Percentiles rank a stretch among this genome's conserved stretches.
phyloP scores from a whole-genome alignment of 2,888 invertebrate species.

The Melanchra persicariae region DNA sequence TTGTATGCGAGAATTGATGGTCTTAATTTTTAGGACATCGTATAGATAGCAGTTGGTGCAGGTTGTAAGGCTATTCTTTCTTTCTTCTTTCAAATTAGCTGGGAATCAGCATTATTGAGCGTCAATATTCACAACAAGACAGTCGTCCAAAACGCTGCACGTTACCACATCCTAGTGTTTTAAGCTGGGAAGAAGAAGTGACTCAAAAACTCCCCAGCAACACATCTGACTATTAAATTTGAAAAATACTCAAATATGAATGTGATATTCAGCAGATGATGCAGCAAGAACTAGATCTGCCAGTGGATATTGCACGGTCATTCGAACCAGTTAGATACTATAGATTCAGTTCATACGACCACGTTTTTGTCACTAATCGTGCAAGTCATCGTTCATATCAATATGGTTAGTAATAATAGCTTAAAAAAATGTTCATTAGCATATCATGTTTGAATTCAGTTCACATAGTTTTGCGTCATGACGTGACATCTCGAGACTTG shows the following conservation, averaged over 20 bases:
- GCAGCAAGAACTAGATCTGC: neutral
- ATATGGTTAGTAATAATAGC: neutral
- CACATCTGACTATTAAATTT: neutral
- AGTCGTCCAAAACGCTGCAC: neutral
- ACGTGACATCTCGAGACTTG: neutral
- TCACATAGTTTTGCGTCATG: neutral
- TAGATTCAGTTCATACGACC: conserved; percentile 10
- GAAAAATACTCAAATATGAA: neutral
- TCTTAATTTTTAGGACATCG: no score
- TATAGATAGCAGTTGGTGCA: no score
- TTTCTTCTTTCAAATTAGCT: neutral
- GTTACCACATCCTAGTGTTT: no score
- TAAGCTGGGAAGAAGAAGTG: no score
- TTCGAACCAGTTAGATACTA: neutral
- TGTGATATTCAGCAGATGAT: neutral
- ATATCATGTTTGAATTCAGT: neutral
- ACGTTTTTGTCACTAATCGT: neutral
- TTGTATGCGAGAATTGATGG: neutral
- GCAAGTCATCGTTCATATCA: conserved; percentile 34
- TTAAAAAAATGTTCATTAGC: conserved; percentile 8
- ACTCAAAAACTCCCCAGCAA: neutral
- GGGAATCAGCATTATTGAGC: neutral
- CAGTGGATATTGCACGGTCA: neutral
- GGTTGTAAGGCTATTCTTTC: no score
- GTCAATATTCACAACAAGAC: neutral